Percentiles rank a stretch among this genome's conserved stretches.
Conservation (phyloP, 2,888 invertebrate genomes). For the Tetranychus truncatus region DNA sequence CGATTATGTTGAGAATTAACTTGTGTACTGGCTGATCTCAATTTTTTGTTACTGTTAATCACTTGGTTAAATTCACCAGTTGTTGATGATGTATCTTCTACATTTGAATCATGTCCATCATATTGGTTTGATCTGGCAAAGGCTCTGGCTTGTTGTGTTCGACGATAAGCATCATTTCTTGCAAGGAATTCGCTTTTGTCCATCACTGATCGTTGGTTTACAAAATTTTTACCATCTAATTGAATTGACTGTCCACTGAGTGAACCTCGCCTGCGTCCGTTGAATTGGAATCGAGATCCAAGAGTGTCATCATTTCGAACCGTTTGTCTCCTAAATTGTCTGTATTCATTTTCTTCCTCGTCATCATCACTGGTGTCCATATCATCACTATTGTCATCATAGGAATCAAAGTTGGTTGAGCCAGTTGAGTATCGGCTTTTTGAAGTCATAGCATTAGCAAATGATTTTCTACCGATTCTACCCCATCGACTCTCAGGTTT, state of each 20-base stretch:
- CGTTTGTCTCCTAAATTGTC: background rate
- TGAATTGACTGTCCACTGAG: background rate
- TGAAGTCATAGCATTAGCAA: background rate
- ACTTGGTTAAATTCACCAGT: background rate
- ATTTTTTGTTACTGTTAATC: background rate
- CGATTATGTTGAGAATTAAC: background rate
- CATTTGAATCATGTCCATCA: background rate
- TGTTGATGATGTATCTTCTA: background rate
- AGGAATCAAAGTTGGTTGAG: background rate
- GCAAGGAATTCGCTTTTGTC: background rate
- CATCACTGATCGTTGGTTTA: background rate
- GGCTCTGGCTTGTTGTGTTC: background rate
- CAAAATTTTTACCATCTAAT: background rate
- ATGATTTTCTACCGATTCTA: background rate
- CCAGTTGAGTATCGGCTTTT: background rate
- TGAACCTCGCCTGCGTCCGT: background rate
- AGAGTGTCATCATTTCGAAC: background rate
- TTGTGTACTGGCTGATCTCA: background rate
- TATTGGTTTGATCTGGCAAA: background rate
- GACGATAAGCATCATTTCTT: background rate
- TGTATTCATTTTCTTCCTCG: background rate
- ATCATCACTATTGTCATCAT: background rate
- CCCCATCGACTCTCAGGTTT: background rate
- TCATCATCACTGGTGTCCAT: background rate
- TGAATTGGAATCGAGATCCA: background rate